Evolutionary conservation across 2,888 invertebrate genomes (phyloP).

Genomic region (Arctia plantaginis): DNA sequence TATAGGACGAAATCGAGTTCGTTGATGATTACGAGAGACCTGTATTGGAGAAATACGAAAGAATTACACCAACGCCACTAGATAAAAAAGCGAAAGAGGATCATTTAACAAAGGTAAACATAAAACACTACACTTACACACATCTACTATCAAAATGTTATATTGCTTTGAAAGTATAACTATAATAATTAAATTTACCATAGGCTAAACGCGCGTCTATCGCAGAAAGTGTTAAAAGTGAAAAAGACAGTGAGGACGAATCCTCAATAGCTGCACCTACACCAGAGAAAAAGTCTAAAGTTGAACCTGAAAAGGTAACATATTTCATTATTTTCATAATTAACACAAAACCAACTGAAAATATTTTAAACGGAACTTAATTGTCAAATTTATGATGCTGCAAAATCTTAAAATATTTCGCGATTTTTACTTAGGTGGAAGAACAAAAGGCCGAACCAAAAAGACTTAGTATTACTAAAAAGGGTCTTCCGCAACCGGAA

Average conservation of each 20-base stretch:
- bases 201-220: conserved; percentile 81
- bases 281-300: conserved; percentile 75
- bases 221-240: conserved; percentile 78
- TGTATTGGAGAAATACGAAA: conserved; percentile 90
- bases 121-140: conserved; percentile 59
- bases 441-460: conserved; percentile 71
- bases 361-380: not conserved
- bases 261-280: conserved; percentile 69
- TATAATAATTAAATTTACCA: conserved; percentile 42
- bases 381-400: not conserved
- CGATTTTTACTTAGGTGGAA: conserved; percentile 62
- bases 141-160: conserved; percentile 10
- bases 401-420: conserved; percentile 15
- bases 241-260: conserved; percentile 80
- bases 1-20: conserved; percentile 83
- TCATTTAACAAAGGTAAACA: conserved; percentile 81
- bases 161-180: conserved; percentile 21
- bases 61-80: conserved; percentile 83
- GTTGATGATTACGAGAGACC: conserved; percentile 92
- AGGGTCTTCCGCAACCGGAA: conserved; percentile 75
- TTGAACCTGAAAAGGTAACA: conserved; percentile 70
- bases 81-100: conserved; percentile 83
- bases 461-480: conserved; percentile 74
- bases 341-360: not conserved
- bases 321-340: conserved; percentile 1